Evolutionary conservation across 2,797 vertebrate genomes (phyloP), one percentile per base, ranked within the genome.

Genomic region (Neostethus bicornis): DNA sequence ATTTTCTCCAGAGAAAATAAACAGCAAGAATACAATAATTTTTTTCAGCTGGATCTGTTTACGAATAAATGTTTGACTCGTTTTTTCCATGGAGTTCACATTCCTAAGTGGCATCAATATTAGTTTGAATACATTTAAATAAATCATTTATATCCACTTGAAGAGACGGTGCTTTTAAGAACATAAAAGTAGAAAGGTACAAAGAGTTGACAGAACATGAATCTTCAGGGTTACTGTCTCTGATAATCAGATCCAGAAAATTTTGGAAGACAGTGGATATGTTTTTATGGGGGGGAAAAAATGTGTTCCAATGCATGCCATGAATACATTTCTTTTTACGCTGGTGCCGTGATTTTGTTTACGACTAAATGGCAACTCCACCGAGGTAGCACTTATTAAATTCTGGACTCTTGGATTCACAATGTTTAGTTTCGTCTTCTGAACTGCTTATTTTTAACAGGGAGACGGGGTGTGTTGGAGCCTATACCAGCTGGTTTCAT

Each of bases 261-360:
- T 24, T 39, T 48, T 64, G 66, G n/a, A 56, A 80, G 37, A 56
- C 35, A 50, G 48, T 32, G 9, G 60, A 48, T n/a, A n/a, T n/a
- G 65, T n/a, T 54, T 39, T 56, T 71, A 43, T 45, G 75, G 70
- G 86, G 59, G 62, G 64, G 75, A 25, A 83, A 45, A 31, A 84
- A 49, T 12, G 74, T 19, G n/a, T 44, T 72, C 50, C 38, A 67
- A 61, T 68, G 77, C 70, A 73, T 48, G 69, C 56, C 75, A 75
- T 66, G 54, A 81, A 71, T 80, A 81, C 75, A 77, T 78, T 75
- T 51, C 58, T 69, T n/a, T n/a, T n/a, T 67, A 74, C 51, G 71
- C 77, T 83, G 77, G 83, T 77, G 50, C 75, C 73, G 77, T 70
- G 71, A 77, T 68, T 50, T 70, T 69, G 72, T n/a, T n/a, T n/a